These are phyloP conservation scores for Sterna hirundo DNA, from an alignment of 2,113 vertebrate species.

Conservation along the genomic window DNA sequence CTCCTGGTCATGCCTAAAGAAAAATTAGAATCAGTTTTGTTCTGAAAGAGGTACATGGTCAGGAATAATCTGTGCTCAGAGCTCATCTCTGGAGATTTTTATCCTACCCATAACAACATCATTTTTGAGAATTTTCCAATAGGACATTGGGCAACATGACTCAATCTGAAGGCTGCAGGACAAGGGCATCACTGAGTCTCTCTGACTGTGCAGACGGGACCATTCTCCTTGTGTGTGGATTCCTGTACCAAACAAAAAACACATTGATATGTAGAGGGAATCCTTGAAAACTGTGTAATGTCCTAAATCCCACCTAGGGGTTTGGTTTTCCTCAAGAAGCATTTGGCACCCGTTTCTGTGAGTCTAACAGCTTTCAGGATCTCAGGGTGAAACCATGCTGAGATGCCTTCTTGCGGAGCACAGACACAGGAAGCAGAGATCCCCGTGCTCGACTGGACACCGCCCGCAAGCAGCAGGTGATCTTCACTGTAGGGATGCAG, in stretches of 20 bases:
- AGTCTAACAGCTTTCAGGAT: background rate
- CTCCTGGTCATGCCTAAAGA: background rate
- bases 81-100: background rate
- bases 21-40: background rate
- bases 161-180: background rate
- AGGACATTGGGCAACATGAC: background rate
- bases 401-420: background rate
- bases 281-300: background rate
- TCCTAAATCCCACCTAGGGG: background rate
- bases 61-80: background rate
- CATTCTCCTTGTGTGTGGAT: background rate
- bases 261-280: background rate
- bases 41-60: background rate
- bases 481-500: background rate
- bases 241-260: background rate
- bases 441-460: rapidly evolving
- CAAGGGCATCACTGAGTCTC: background rate
- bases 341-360: background rate
- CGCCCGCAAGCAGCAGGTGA: background rate
- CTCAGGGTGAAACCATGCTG: background rate
- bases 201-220: background rate
- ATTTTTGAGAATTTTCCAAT: background rate
- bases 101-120: background rate
- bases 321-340: background rate
- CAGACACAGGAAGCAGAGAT: background rate